These are phyloP conservation scores for Epinephelus awoara DNA, from an alignment of 2,797 vertebrate genomes.

Conservation along the genomic window DNA sequence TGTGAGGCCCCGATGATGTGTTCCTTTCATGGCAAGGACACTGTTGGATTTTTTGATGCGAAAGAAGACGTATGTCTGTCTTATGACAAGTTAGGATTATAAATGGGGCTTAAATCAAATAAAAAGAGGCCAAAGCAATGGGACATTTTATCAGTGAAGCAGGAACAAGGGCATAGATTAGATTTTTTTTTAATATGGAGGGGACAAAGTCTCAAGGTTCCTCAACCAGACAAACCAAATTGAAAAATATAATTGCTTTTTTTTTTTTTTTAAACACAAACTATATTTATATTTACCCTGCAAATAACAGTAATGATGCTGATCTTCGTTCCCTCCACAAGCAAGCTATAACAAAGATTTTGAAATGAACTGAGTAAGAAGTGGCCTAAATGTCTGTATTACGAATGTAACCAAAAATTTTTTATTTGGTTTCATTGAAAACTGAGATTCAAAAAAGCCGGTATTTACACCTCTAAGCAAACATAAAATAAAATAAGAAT, in stretches of 20 bases:
- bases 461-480: no score
- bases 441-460: no score
- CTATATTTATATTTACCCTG: no score
- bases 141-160: not conserved
- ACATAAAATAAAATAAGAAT: no score
- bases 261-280: no score
- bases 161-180: not conserved
- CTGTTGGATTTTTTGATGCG: slow-evolving; percentile 23
- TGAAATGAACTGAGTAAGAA: no score
- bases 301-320: not conserved
- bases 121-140: slow-evolving; percentile 3
- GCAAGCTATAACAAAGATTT: no score
- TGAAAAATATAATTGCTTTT: no score
- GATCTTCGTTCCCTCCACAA: not conserved
- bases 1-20: slow-evolving; percentile 51
- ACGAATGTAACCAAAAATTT: no score
- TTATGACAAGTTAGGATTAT: not conserved
- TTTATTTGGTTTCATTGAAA: not conserved
- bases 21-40: not conserved
- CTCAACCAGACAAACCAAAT: not conserved
- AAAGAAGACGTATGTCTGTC: slow-evolving; percentile 12
- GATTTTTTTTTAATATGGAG: no score
- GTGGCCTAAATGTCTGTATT: no score
- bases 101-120: not conserved
- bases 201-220: not conserved